Conservation (phyloP, 2,888 invertebrate genomes). For the Coronaproctus castanopsis region DNA sequence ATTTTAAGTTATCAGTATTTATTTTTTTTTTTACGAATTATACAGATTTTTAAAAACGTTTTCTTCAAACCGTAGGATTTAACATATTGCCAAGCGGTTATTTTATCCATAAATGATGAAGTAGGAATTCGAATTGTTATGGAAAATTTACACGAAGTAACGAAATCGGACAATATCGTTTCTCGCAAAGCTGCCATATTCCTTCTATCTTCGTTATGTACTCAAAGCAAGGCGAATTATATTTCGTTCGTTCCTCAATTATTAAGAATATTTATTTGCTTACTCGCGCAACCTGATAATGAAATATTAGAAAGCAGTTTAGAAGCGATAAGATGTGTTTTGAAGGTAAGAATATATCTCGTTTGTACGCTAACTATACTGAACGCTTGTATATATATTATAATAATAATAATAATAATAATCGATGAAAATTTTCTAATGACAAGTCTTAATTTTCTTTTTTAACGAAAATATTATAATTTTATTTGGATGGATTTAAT, state of each 20-base stretch:
- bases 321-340: constrained; percentile 77
- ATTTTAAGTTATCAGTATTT: too few relatives aligned
- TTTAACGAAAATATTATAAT: too few relatives aligned
- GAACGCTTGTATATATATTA: too few relatives aligned
- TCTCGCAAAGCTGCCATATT: constrained; percentile 63
- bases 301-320: constrained; percentile 68
- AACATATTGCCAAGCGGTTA: constrained; percentile 79
- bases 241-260: constrained; percentile 71
- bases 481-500: too few relatives aligned
- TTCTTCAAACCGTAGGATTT: too few relatives aligned
- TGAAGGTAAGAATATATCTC: constrained; percentile 37
- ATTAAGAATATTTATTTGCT: constrained; percentile 61
- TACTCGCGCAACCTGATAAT: constrained; percentile 62
- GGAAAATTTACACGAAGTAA: constrained; percentile 61
- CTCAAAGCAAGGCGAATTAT: constrained; percentile 71
- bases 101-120: constrained; percentile 75
- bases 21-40: too few relatives aligned
- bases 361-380: background rate
- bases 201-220: constrained; percentile 74
- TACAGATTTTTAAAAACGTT: too few relatives aligned
- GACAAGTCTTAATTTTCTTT: too few relatives aligned
- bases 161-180: constrained; percentile 39
- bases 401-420: too few relatives aligned
- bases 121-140: constrained; percentile 69
- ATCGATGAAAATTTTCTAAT: too few relatives aligned